Evolutionary conservation across 1,140 invertebrate species (phyloP).

Genomic region (Chionoecetes opilio): DNA sequence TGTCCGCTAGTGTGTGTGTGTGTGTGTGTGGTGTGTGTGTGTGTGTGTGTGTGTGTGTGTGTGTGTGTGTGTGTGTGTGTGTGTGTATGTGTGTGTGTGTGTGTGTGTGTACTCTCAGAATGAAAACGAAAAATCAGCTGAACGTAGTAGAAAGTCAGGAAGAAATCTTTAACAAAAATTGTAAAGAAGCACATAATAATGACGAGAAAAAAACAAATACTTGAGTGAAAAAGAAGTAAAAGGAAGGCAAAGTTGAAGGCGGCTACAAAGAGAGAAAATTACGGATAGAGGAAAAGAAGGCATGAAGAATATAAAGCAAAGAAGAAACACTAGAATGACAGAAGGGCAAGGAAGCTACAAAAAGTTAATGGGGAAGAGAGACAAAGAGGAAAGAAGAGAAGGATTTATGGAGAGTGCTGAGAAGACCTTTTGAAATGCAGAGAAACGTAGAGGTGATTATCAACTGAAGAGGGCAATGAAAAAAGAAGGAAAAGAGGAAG

Average conservation of each 20-base stretch:
- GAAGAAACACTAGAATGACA: not conserved
- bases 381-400: constrained; percentile 12
- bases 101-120: not conserved
- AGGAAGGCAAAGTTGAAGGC: not conserved
- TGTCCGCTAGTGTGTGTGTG: not conserved
- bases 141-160: too few relatives aligned
- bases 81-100: constrained; percentile 5
- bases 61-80: constrained; percentile 27
- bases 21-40: not conserved
- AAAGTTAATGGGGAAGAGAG: not conserved
- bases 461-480: not conserved
- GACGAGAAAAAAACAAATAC: not conserved
- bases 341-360: not conserved
- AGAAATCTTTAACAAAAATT: too few relatives aligned
- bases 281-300: not conserved
- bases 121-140: not conserved
- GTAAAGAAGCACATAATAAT: too few relatives aligned
- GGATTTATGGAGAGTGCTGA: not conserved
- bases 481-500: not conserved
- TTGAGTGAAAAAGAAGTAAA: not conserved
- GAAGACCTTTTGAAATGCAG: constrained; percentile 4
- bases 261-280: not conserved
- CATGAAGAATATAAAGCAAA: not conserved
- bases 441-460: not conserved
- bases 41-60: constrained; percentile 27